Conservation (phyloP, 2,113 vertebrate genomes). For the Meles meles region DNA sequence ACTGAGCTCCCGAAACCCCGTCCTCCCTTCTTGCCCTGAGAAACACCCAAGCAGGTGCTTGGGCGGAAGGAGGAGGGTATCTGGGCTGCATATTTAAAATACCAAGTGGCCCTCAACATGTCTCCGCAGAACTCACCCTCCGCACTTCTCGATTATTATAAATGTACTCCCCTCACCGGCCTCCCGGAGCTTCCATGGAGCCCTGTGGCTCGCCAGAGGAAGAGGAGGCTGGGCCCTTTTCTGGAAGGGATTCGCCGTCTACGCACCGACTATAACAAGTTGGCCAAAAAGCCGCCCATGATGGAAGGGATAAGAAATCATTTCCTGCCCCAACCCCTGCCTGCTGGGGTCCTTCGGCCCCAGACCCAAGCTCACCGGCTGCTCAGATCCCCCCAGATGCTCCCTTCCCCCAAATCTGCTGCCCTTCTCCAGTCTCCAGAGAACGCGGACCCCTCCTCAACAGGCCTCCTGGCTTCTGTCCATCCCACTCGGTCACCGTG, state of each 20-base stretch:
- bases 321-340: background rate
- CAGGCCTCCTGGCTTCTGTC: background rate
- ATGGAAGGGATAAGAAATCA: rapidly evolving
- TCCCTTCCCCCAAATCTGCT: background rate
- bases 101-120: background rate
- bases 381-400: background rate
- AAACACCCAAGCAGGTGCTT: background rate
- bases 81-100: constrained; percentile 33
- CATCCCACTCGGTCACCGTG: rapidly evolving
- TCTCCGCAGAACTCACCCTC: background rate
- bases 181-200: background rate
- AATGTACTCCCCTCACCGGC: background rate
- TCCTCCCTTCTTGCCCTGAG: background rate
- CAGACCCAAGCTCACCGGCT: background rate
- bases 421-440: background rate
- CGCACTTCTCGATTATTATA: background rate
- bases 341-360: background rate
- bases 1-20: rapidly evolving
- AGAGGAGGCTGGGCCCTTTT: background rate
- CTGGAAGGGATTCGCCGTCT: rapidly evolving
- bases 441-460: rapidly evolving
- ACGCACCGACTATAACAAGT: background rate
- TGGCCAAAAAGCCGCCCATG: too few relatives aligned
- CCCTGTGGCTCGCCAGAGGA: rapidly evolving
- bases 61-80: background rate